Base-by-base conservation (phyloP, 2,888 invertebrate species). In the Griposia aprilina region DNA sequence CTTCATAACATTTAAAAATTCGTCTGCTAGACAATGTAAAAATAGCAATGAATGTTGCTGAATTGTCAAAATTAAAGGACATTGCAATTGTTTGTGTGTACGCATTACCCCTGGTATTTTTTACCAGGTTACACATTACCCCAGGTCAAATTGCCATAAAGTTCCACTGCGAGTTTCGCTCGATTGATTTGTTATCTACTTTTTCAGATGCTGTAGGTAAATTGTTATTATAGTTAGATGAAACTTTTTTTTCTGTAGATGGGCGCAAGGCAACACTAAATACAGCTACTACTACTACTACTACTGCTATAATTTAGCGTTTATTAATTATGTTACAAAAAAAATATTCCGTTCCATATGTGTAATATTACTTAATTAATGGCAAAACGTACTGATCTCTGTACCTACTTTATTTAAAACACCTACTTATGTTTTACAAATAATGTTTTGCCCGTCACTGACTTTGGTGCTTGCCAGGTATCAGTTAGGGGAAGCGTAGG, bases 401-500 rank as follows among this genome's bases (percentile, higher is more conserved):
- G 13, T 50, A 20, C 7, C 11, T 26, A 66, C 26, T 48, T 26
- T 48, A 23, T 36, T 52, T 17, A 55, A 30, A 50, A 20, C 20
- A 68, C 6, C 15, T 68, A 59, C 26, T 30, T 30, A 68, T 30
- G 23, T 50, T 41, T 17, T 17, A 65, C 2, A 45, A 65, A n/a
- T n/a, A 41, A 30, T 15, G 41, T 41, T 41, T 63, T n/a, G 17
- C n/a, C 41, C 36, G 7, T 45, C 26, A 26, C 23, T 67, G 50
- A 50, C 10, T 68, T 68, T 76, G 26, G 26, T 20, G 48, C n/a
- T 26, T 48, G 23, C 57, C 41, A 70, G 41, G 36, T 63, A 36
- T 68, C 26, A 50, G 73, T 84, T 74, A 81, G 83, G 88, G 89
- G 83, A 80, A 63, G 69, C 36, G 66, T 45, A 59, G 68, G 11